Conservation (phyloP, 2,888 invertebrate species). For the Saturnia japonica region DNA sequence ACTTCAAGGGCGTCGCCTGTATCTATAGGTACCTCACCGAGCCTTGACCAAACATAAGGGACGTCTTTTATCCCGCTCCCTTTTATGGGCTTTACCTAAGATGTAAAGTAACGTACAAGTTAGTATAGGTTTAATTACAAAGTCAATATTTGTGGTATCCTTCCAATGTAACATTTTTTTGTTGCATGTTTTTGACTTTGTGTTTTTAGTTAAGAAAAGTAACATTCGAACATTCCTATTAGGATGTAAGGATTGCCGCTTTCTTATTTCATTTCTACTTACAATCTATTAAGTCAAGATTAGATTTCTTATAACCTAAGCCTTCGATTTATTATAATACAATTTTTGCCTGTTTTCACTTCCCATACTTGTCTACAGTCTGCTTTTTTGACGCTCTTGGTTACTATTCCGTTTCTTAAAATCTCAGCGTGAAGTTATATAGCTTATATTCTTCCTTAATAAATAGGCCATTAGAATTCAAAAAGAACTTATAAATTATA, state of each 20-base stretch:
- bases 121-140: slow-evolving; percentile 3
- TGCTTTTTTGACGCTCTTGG: too few species aligned
- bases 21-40: not conserved
- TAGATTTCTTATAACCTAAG: too few species aligned
- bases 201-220: not conserved
- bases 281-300: too few species aligned
- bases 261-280: too few species aligned
- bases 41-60: slow-evolving; percentile 13
- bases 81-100: not conserved
- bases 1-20: slow-evolving; percentile 2
- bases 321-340: too few species aligned
- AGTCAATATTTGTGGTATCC: not conserved
- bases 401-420: too few species aligned
- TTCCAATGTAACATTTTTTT: not conserved
- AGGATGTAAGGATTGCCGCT: not conserved
- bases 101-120: slow-evolving; percentile 15
- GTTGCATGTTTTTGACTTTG: not conserved
- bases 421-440: too few species aligned
- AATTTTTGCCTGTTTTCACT: too few species aligned
- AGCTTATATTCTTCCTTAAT: too few species aligned
- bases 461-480: too few species aligned
- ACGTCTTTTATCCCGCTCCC: slow-evolving; percentile 12
- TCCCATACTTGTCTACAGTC: too few species aligned
- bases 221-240: not conserved
- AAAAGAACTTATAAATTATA: too few species aligned